A percentile compares a stretch with the other conserved stretches of the same genome.
These are phyloP conservation scores for Ellobium chinense DNA, from an alignment of 2,888 invertebrate genomes.

Conservation along the genomic window DNA sequence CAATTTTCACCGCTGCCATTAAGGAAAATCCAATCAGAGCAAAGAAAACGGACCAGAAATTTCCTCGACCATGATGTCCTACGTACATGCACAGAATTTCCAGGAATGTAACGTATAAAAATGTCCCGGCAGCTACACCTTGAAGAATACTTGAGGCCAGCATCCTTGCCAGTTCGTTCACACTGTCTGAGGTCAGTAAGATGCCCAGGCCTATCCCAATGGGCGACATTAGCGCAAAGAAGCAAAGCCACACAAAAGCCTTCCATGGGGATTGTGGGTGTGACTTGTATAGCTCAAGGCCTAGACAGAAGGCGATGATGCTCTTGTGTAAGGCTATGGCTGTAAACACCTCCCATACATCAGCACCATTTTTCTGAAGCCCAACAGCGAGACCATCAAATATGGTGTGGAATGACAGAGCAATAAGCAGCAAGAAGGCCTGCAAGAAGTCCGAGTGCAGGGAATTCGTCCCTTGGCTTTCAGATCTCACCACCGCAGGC, in stretches of 20 bases:
- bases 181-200: slow-evolving; percentile 47
- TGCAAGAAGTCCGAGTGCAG: slow-evolving; percentile 57
- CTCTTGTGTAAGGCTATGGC: slow-evolving; percentile 82
- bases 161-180: slow-evolving; percentile 39
- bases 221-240: slow-evolving; percentile 55
- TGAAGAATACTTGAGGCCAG: slow-evolving; percentile 81
- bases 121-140: slow-evolving; percentile 93
- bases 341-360: slow-evolving; percentile 74
- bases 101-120: slow-evolving; percentile 96
- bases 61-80: slow-evolving; percentile 33
- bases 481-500: not conserved
- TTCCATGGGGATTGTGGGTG: slow-evolving; percentile 23
- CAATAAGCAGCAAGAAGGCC: slow-evolving; percentile 80
- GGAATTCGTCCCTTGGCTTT: not conserved
- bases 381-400: slow-evolving; percentile 83
- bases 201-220: slow-evolving; percentile 57
- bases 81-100: slow-evolving; percentile 89
- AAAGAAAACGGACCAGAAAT: slow-evolving; percentile 70
- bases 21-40: slow-evolving; percentile 63
- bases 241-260: slow-evolving; percentile 45
- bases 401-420: slow-evolving; percentile 82
- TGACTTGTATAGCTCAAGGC: slow-evolving; percentile 79
- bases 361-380: slow-evolving; percentile 66
- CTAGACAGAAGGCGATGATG: slow-evolving; percentile 81
- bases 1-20: slow-evolving; percentile 58